Base-by-base conservation (phyloP, 2,113 vertebrate species). In the Vombatus ursinus region DNA sequence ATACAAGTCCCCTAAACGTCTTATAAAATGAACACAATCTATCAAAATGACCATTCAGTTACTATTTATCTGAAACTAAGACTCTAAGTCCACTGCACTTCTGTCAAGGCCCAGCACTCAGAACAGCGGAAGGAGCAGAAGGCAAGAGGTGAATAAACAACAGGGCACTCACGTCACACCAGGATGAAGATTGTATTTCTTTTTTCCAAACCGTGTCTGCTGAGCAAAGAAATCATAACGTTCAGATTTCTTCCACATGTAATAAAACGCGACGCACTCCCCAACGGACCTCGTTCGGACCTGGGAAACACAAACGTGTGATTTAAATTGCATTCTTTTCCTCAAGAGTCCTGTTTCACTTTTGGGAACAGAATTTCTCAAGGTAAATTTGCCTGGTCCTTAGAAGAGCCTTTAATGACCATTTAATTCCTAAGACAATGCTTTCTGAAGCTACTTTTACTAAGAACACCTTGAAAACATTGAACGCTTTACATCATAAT, bases 191-290 rank as follows among this genome's bases (percentile, higher is more conserved):
- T 99, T 99, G 97, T 99, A 99, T 98, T 99, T 99, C 99, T 99
- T 99, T 99, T 99, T 99, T 95, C 99, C 99, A 96, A 99, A 99
- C 77, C 99, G 99, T 7, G 99, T 99, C 98, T 99, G 99, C 98
- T 99, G 99, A 97, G 99, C 99, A 98, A 99, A 99, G 99, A 99
- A 99, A 99, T 99, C 99, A 44, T 99, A 99, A 98, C 99, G 99
- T 98, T 99, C 99, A 1, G 99, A 99, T 97, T 99, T 99, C 98
- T 99, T 99, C 99, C 99, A 99, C 99, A 99, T 99, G 98, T 99
- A 99, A 98, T 99, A 99, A 98, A 99, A 99, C 37, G 99, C 99
- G 97, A 99, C 99, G 98, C 99, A 99, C 97, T 99, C 99, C 96
- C 99, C 99, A 98, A 99, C 99, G 19, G 99, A 99, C 97, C 99